Base-by-base conservation (phyloP, 2,888 invertebrate genomes). In the Girardia tigrina region DNA sequence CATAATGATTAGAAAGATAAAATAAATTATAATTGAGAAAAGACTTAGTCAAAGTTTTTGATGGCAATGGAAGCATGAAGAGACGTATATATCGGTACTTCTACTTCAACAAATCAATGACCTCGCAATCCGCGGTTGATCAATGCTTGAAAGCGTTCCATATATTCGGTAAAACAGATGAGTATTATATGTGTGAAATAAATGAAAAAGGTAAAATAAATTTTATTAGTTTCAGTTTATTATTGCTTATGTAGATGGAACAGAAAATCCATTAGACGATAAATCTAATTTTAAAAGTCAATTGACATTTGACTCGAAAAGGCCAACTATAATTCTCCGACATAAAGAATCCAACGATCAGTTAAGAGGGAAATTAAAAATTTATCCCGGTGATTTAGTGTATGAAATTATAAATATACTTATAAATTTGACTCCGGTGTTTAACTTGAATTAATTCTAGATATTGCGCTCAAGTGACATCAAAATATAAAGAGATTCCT, bases 301-400 rank as follows among this genome's bases (percentile, higher is more conserved):
- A 28, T 71, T 76, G 69, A 69, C 28, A 26, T 76, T 91, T 80
- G 97, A 95, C 82, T 94, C 94, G 81, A 94, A 94, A 86, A 88
- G 95, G 83, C 94, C 94, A 77, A 94, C 94, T 78, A 89, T 97
- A 79, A 94, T 93, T 86, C 88, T 98, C 79, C 89, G 97, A 79
- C 94, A 94, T 87, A 89, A 89, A 85, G 91, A 90, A 84, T 29
- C 75, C 6, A 89, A 89, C 80, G 91, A 92, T 84, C 89, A 89
- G 78, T 90, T 91, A 79, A 88, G 88, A 79, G 94, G 94, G 77
- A 90, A 90, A 83, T 93, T 98, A 76, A 90, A 92, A 79, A 93
- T 97, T 79, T 97, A 94, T 87, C 74, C 74, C 12, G 74, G 91
- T 4, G 56, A 56, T 56, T 56, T 56, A n/a, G 56, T 56, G 56